Conservation (phyloP, 1,140 invertebrate species). For the Neodiprion fabricii region DNA sequence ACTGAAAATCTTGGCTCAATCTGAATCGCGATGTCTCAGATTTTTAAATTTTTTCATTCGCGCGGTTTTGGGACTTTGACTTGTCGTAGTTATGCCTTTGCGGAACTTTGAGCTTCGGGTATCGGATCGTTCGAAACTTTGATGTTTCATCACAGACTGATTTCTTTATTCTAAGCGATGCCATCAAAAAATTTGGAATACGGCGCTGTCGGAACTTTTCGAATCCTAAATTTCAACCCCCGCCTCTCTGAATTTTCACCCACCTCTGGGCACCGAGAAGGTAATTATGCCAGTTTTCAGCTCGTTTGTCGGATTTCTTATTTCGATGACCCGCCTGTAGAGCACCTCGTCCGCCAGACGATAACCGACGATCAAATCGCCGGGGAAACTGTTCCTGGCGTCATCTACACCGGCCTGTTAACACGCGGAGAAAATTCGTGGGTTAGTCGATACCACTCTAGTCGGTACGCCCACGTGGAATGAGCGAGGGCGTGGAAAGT, state of each 20-base stretch:
- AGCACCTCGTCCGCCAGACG: constrained; percentile 46
- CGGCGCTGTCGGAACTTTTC: too few relatives aligned
- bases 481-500: background rate
- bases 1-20: too few relatives aligned
- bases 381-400: constrained; percentile 42
- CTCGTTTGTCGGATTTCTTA: constrained; percentile 43
- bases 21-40: too few relatives aligned
- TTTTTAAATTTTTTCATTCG: too few relatives aligned
- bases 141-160: too few relatives aligned
- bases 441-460: background rate
- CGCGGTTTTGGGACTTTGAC: too few relatives aligned
- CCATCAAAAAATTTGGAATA: too few relatives aligned
- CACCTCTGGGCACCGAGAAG: background rate
- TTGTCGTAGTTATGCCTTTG: too few relatives aligned
- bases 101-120: too few relatives aligned
- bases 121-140: too few relatives aligned
- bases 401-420: constrained; percentile 30
- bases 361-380: constrained; percentile 45
- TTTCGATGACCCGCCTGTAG: constrained; percentile 43
- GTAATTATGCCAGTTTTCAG: constrained; percentile 35
- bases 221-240: too few relatives aligned
- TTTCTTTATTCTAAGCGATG: too few relatives aligned
- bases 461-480: background rate
- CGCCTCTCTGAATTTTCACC: background rate
- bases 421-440: background rate